Conservation (phyloP, 2,113 vertebrate genomes). For the Brevimyrus niger region DNA sequence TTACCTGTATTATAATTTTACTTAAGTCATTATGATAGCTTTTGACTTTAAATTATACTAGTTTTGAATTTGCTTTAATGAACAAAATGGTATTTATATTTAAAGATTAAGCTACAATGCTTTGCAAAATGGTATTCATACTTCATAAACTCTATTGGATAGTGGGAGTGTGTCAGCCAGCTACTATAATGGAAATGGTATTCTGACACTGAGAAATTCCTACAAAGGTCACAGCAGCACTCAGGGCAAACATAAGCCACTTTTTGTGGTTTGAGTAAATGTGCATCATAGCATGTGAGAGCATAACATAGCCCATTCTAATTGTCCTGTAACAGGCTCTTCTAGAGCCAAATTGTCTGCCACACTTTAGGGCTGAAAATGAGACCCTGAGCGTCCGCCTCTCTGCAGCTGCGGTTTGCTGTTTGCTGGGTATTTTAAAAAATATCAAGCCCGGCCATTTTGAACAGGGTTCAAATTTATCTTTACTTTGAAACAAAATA, state of each 20-base stretch:
- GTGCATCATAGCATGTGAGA: constrained; percentile 58
- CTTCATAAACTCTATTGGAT: not conserved
- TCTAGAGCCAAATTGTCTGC: constrained; percentile 65
- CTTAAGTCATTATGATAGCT: not conserved
- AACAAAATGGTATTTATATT: not conserved
- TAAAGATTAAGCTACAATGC: not conserved
- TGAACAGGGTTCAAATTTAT: not conserved
- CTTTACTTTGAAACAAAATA: not conserved
- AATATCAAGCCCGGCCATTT: not conserved
- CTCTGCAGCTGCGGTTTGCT: constrained; percentile 47
- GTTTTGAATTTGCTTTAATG: not conserved
- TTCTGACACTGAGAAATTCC: constrained; percentile 13
- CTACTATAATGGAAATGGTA: not conserved
- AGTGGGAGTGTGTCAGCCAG: not conserved
- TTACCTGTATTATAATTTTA: not conserved
- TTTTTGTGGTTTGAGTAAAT: constrained; percentile 68
- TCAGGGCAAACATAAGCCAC: constrained; percentile 59
- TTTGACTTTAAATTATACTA: not conserved
- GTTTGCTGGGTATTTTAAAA: not conserved
- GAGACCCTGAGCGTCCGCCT: constrained; percentile 45
- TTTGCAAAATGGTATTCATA: not conserved
- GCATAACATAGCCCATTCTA: constrained; percentile 61
- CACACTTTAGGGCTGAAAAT: constrained; percentile 62
- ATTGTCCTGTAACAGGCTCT: constrained; percentile 58
- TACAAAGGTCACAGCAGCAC: constrained; percentile 64